Conservation (phyloP, 2,113 vertebrate species). For the Protomyctophum bolini region DNA sequence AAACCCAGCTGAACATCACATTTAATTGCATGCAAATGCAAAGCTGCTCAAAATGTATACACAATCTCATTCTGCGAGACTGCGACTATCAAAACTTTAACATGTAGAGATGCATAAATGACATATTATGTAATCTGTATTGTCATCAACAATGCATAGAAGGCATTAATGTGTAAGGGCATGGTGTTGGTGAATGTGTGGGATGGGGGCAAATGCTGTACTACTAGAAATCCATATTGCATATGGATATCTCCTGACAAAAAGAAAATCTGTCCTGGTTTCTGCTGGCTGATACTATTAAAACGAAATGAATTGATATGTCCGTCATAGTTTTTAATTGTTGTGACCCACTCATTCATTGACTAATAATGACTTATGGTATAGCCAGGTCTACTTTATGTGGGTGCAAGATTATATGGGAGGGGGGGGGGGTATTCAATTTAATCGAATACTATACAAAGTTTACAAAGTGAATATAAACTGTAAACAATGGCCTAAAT, state of each 20-base stretch:
- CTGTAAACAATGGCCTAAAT: too few species aligned
- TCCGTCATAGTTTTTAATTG: conserved; percentile 30
- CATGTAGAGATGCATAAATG: conserved; percentile 51
- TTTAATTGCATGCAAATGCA: conserved; percentile 74
- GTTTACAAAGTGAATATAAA: too few species aligned
- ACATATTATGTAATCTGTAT: conserved; percentile 44
- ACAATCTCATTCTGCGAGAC: conserved; percentile 34
- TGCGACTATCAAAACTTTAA: conserved; percentile 51
- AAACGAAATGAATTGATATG: conserved; percentile 65
- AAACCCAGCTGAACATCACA: conserved; percentile 47
- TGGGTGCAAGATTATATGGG: background rate
- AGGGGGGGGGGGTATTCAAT: too few species aligned
- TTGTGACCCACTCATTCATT: background rate
- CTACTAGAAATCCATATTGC: conserved; percentile 38
- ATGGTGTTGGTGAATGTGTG: conserved; percentile 61
- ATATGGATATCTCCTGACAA: conserved; percentile 58
- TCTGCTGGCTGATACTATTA: conserved; percentile 75
- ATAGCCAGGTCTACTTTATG: background rate
- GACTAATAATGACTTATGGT: background rate
- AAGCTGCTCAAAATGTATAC: conserved; percentile 59
- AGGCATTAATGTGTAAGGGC: conserved; percentile 71
- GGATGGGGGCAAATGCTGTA: conserved; percentile 50
- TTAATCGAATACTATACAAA: too few species aligned
- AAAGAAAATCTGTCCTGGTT: conserved; percentile 57
- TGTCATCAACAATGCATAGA: conserved; percentile 49